Evolutionary conservation across 1,140 invertebrate species (phyloP).

Genomic region (Diabrotica virgifera): DNA sequence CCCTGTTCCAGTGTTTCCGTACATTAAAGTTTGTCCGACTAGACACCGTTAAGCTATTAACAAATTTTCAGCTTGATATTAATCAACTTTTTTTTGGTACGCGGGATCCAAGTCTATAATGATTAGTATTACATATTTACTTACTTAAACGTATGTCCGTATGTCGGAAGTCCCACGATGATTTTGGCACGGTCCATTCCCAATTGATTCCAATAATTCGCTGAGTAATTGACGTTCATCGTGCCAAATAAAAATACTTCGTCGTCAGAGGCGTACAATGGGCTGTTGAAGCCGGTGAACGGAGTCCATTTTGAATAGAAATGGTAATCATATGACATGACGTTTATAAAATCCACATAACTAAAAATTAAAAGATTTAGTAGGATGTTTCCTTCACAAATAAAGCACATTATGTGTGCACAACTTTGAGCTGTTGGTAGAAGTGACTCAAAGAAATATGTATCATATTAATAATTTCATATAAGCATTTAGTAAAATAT

Average conservation of each 20-base stretch:
- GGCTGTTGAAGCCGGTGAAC: constrained; percentile 80
- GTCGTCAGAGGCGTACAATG: constrained; percentile 59
- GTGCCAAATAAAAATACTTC: constrained; percentile 68
- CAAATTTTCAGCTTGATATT: too few species aligned
- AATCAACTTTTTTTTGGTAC: too few species aligned
- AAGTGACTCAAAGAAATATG: too few species aligned
- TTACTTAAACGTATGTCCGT: constrained; percentile 78
- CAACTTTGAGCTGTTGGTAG: too few species aligned
- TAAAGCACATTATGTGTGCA: too few species aligned
- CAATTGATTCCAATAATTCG: constrained; percentile 72
- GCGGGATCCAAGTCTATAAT: too few species aligned
- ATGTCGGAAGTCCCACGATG: constrained; percentile 85
- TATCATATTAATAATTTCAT: too few species aligned
- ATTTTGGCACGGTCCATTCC: constrained; percentile 83
- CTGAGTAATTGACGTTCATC: constrained; percentile 80
- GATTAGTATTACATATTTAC: constrained; percentile 25
- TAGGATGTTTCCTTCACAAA: too few species aligned
- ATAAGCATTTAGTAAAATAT: too few species aligned
- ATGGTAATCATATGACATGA: constrained; percentile 91
- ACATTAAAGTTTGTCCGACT: too few species aligned
- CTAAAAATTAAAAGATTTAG: constrained; percentile 47
- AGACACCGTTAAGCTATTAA: too few species aligned
- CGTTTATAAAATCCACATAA: constrained; percentile 77
- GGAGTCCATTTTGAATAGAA: constrained; percentile 72
- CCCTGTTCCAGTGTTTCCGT: too few species aligned